Base-by-base conservation (phyloP, 2,113 vertebrate species). In the Corythaixoides concolor region DNA sequence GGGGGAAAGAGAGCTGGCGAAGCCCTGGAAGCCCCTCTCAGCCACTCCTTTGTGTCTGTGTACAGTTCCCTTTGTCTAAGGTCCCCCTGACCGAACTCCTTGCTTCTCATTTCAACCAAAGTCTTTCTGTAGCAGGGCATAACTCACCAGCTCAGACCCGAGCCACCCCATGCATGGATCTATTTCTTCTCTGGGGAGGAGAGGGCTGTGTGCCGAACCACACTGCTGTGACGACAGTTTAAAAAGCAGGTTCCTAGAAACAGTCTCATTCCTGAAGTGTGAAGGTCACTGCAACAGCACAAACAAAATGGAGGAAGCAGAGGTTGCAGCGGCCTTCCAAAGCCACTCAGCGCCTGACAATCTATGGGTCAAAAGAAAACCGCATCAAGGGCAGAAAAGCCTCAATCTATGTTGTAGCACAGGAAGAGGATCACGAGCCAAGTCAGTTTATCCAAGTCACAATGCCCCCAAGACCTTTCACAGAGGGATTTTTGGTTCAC, bases 261-360 rank as follows among this genome's bases (percentile, higher is more conserved):
- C 85, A 88, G 85, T 84, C 91, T 93, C 91, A 95, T 88, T 96
- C 77, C 77, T 83, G 75, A 92, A 90, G 85, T 90, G 95, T 95
- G 96, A 97, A 97, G 97, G 96, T 96, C 93, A 96, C 80, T 87
- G 93, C 85, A 95, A 94, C 91, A 95, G 93, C 83, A 90, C 83
- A 95, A 96, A 97, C 93, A 97, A 96, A 96, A 97, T 95, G 92
- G 96, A 97, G 90, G 82, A 89, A 84, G 69, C 1, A 0, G 77
- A 96, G 85, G 67, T 69, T 86, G 70, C 83, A 75, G 84, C 1
- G 1, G 90, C 87, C 83, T 95, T 92, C 88, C 62, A 79, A 95
- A 97, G 87, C 67, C 85, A 72, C 73, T 75, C 74, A 59, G 89
- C 11, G 55, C 81, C 89, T 79, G 66, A 95, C 90, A 89, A 52